Base-by-base conservation (phyloP, 2,797 vertebrate species). In the Acrossocheilus fasciatus region DNA sequence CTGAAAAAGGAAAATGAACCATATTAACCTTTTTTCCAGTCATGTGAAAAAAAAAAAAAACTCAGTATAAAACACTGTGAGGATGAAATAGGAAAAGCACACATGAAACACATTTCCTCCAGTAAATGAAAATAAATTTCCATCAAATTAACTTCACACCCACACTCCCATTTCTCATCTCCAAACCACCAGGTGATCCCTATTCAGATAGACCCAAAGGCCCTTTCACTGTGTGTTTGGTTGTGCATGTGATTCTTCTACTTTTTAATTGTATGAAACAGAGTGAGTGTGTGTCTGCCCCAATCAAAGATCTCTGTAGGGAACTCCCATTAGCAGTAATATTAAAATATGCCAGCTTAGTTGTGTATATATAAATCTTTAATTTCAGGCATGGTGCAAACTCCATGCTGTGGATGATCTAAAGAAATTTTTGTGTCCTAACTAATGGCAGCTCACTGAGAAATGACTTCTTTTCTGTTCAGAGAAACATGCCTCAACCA, bases 61-160 rank as follows among this genome's bases (percentile, higher is more conserved):
- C 47, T 15, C 18, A 69, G 47, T 77, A 77, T 76, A 41, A 20
- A 66, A 66, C 17, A 18, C 54, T 20, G 41, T 8, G 76, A 75
- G 82, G 18, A 62, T 81, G 76, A 75, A 73, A 72, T 78, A 66
- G 66, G 74, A 64, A 89, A 82, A 74, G 68, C 77, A 77, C 77
- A 83, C 11, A 89, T 84, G 74, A 85, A 87, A 81, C 79, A 26
- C n/a, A 79, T 81, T 87, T 89, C 76, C 83, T 79, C 43, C 26
- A 59, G 86, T 87, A 82, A 87, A 89, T 85, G 83, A 82, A 87
- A 87, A 84, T 87, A 81, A 75, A 84, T 87, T 84, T 84, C 81
- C 82, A 84, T 81, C 77, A 85, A 87, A 85, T 86, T 86, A 86
- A 76, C 83, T 68, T 74, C 75, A 73, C 86, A 39, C 59, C 78